A percentile compares a stretch with the other conserved stretches of the same genome.
These are phyloP conservation scores for Gobionotothen gibberifrons DNA, from an alignment of 2,797 vertebrate genomes.

Conservation along the genomic window DNA sequence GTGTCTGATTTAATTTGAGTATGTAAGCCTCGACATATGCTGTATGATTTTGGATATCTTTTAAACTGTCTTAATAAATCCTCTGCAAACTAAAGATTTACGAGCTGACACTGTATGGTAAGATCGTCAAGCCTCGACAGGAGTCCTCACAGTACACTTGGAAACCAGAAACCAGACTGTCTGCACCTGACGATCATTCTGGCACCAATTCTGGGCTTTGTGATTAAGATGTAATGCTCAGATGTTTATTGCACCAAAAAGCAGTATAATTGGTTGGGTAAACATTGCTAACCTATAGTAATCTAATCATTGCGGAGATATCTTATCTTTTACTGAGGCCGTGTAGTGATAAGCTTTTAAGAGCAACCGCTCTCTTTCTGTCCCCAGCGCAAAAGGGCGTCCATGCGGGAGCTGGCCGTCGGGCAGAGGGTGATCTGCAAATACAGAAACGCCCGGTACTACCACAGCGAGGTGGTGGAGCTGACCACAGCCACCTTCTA, in stretches of 20 bases:
- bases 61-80: too few relatives aligned
- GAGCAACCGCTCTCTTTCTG: background rate
- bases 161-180: too few relatives aligned
- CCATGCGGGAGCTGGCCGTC: conserved; percentile 87
- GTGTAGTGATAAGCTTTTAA: background rate
- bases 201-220: background rate
- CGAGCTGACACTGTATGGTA: too few relatives aligned
- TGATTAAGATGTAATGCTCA: background rate
- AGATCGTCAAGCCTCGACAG: too few relatives aligned
- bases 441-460: conserved; percentile 96
- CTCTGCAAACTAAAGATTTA: too few relatives aligned
- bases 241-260: too few relatives aligned
- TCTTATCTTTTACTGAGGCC: background rate
- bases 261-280: background rate
- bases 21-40: too few relatives aligned
- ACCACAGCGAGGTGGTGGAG: conserved; percentile 93
- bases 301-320: background rate
- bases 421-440: conserved; percentile 96
- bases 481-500: conserved; percentile 96
- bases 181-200: too few relatives aligned
- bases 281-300: background rate
- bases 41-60: too few relatives aligned
- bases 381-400: conserved; percentile 87
- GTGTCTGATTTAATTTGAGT: background rate
- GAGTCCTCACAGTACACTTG: too few relatives aligned